Evolutionary conservation across 2,113 vertebrate genomes (phyloP).

Genomic region (Sebastes fasciatus): DNA sequence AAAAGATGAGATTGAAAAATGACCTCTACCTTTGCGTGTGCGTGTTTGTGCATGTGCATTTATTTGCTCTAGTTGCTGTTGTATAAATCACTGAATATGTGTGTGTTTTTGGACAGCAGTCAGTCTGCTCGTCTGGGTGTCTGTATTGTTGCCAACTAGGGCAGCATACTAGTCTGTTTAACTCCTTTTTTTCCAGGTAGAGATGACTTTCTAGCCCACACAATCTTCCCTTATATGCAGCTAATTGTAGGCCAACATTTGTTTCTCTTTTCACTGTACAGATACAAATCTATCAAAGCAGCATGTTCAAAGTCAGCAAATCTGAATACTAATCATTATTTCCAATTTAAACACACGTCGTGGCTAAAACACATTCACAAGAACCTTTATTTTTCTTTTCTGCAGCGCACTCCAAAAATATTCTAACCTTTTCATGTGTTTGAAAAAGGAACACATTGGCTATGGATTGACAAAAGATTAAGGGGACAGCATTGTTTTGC

Average conservation of each 20-base stretch:
- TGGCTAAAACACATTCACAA: conserved; percentile 14
- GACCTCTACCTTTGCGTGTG: conserved; percentile 59
- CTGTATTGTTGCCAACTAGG: conserved; percentile 55
- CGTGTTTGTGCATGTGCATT: background rate
- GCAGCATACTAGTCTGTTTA: conserved; percentile 36
- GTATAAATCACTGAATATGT: conserved; percentile 44
- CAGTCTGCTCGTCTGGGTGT: conserved; percentile 48
- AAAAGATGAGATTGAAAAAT: conserved; percentile 82
- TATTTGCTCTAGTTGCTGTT: conserved; percentile 29
- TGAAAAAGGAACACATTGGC: conserved; percentile 43
- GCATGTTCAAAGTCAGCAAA: conserved; percentile 43
- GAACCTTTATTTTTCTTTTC: background rate
- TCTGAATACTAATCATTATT: conserved; percentile 52
- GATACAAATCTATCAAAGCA: conserved; percentile 50
- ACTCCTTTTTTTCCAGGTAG: conserved; percentile 16
- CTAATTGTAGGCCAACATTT: conserved; percentile 7
- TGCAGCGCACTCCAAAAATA: conserved; percentile 12
- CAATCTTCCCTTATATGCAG: conserved; percentile 26
- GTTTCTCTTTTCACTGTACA: conserved; percentile 24
- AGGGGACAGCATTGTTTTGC: conserved; percentile 47
- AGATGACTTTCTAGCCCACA: conserved; percentile 19
- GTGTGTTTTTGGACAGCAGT: conserved; percentile 47
- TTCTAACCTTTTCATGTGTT: conserved; percentile 14
- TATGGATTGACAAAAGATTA: conserved; percentile 45
- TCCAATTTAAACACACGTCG: conserved; percentile 49